These are phyloP conservation scores for Orthonyx spaldingii DNA, from an alignment of 2,113 vertebrate genomes.

Conservation along the genomic window DNA sequence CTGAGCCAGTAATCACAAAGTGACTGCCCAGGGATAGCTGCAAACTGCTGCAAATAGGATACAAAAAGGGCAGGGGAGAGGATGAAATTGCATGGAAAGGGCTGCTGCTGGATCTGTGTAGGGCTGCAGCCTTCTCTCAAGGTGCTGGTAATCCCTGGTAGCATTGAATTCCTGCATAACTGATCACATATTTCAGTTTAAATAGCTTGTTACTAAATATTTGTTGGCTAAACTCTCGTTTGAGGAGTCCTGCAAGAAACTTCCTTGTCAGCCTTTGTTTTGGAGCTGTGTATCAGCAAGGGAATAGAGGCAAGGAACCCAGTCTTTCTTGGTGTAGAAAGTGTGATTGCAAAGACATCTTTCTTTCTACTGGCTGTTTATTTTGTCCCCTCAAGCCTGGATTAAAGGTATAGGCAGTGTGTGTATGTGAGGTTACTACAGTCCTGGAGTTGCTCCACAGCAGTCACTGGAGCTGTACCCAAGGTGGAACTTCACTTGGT, in stretches of 20 bases:
- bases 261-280: background rate
- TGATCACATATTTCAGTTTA: conserved; percentile 26
- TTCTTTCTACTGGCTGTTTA: background rate
- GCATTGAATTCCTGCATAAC: background rate
- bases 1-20: conserved; percentile 67
- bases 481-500: background rate
- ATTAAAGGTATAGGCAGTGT: background rate
- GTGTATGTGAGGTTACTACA: background rate
- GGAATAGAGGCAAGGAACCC: background rate
- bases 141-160: conserved; percentile 37
- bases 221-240: background rate
- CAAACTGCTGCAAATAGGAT: conserved; percentile 9
- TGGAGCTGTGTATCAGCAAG: background rate
- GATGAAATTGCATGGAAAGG: background rate
- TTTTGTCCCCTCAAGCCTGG: background rate
- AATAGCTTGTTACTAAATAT: background rate
- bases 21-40: conserved; percentile 40
- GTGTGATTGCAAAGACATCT: background rate
- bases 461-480: background rate
- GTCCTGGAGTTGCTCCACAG: background rate
- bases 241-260: background rate
- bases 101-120: background rate
- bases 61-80: background rate
- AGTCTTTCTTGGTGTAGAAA: background rate
- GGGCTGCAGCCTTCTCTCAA: background rate